Percentiles rank a stretch among this genome's conserved stretches.
Evolutionary conservation across 2,888 invertebrate genomes (phyloP).

Genomic region (Epinotia bilunana): DNA sequence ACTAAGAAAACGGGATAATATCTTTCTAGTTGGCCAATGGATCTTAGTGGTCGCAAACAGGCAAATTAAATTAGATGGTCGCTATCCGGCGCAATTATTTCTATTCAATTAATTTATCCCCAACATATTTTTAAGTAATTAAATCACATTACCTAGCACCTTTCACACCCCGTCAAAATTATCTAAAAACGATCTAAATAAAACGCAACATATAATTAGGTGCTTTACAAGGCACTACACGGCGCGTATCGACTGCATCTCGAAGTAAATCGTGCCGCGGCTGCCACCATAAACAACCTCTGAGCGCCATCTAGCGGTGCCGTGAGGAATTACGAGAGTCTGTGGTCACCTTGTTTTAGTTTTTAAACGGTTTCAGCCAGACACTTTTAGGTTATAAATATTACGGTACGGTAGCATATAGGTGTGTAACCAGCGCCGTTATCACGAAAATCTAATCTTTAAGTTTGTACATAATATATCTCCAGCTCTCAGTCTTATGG

Average conservation of each 20-base stretch:
- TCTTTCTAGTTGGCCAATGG: too few species aligned
- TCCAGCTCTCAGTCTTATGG: too few species aligned
- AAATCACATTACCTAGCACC: not conserved
- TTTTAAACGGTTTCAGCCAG: not conserved
- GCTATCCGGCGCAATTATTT: too few species aligned
- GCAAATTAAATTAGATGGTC: too few species aligned
- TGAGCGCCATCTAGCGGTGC: constrained; percentile 37
- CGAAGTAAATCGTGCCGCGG: constrained; percentile 22
- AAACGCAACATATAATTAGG: constrained; percentile 34
- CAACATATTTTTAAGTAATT: too few species aligned
- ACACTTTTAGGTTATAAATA: not conserved
- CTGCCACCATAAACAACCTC: constrained; percentile 32
- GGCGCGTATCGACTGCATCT: constrained; percentile 19
- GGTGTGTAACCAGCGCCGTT: too few species aligned
- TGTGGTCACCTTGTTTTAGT: not conserved
- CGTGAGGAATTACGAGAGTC: constrained; percentile 18
- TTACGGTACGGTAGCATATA: too few species aligned
- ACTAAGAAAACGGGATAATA: too few species aligned
- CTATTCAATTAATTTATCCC: too few species aligned
- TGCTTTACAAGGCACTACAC: constrained; percentile 29
- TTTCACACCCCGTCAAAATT: constrained; percentile 1
- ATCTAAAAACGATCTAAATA: constrained; percentile 12
- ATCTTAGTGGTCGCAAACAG: too few species aligned
- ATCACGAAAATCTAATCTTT: too few species aligned
- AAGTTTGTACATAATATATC: too few species aligned